Percentiles rank a stretch among this genome's conserved stretches.
Conservation (phyloP, 2,113 vertebrate species). For the Recurvirostra avosetta region DNA sequence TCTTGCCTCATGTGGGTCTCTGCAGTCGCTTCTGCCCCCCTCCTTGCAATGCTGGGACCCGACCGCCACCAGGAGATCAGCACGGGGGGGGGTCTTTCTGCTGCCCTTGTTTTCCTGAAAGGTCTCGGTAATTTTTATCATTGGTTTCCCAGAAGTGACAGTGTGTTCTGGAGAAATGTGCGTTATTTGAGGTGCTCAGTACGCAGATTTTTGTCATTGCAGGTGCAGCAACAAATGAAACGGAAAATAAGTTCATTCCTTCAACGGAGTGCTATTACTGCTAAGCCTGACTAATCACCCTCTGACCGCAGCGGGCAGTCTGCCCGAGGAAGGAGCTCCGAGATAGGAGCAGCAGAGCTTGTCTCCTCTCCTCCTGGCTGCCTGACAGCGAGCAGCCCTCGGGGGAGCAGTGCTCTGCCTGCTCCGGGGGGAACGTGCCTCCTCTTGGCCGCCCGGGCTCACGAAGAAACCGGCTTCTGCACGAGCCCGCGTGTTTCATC, state of each 20-base stretch:
- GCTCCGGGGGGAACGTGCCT: neutral
- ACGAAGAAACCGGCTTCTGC: neutral
- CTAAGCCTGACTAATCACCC: neutral
- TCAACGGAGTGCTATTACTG: neutral
- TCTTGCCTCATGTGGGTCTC: neutral
- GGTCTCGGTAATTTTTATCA: neutral
- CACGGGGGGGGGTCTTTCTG: neutral
- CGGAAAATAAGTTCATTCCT: constrained; percentile 11
- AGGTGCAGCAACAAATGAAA: neutral
- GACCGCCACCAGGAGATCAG: neutral
- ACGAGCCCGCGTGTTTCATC: neutral
- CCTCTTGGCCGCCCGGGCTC: neutral
- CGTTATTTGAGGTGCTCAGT: neutral
- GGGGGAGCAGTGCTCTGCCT: rapidly evolving
- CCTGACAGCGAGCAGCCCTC: neutral
- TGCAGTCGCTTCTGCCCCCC: rapidly evolving
- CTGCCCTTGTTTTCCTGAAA: neutral
- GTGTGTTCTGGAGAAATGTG: neutral
- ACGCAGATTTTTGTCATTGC: neutral
- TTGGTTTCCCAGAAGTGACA: neutral
- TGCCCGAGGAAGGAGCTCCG: neutral
- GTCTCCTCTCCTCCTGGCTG: neutral
- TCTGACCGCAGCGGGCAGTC: neutral
- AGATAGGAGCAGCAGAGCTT: neutral
- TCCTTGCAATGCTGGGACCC: neutral